phyloP scores from a whole-genome alignment of 1,140 invertebrate species.

The Octopus sinensis region DNA sequence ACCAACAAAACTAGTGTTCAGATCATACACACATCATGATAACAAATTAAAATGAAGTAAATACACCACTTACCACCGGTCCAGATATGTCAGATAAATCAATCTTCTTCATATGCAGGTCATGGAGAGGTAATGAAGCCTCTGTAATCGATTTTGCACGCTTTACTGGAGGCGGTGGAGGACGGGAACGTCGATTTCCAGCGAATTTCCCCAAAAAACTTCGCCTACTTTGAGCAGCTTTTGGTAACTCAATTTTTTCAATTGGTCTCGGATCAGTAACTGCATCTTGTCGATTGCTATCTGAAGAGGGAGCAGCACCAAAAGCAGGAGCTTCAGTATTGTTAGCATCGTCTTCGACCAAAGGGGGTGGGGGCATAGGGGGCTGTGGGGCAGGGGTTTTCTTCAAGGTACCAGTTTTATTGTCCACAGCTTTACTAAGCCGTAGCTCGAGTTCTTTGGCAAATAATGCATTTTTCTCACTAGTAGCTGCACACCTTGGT shows the following conservation, averaged over 20 bases:
- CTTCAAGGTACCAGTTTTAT: slow-evolving; percentile 1
- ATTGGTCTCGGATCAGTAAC: slow-evolving; percentile 1
- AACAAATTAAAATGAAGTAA: no score
- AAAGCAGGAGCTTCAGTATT: slow-evolving; percentile 4
- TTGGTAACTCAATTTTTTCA: slow-evolving; percentile 50
- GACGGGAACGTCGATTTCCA: slow-evolving; percentile 41
- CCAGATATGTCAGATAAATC: slow-evolving; percentile 49
- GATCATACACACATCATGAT: no score
- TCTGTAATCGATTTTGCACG: slow-evolving; percentile 48
- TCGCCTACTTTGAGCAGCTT: slow-evolving; percentile 34
- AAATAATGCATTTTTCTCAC: slow-evolving; percentile 33
- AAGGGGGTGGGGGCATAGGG: slow-evolving; percentile 21
- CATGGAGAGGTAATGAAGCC: slow-evolving; percentile 29
- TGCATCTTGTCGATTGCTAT: slow-evolving; percentile 15
- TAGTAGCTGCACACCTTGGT: slow-evolving; percentile 17
- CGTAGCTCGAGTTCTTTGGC: slow-evolving; percentile 42
- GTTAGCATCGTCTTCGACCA: slow-evolving; percentile 27
- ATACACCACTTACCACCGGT: slow-evolving; percentile 43
- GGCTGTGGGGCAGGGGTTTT: slow-evolving; percentile 20
- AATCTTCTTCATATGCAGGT: slow-evolving; percentile 42
- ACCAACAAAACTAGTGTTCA: no score
- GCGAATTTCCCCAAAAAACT: slow-evolving; percentile 47
- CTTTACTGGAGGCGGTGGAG: slow-evolving; percentile 42
- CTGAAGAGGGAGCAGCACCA: background rate
- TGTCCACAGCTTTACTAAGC: slow-evolving; percentile 20